These are phyloP conservation scores for Lepidurus apus DNA, from an alignment of 1,140 invertebrate genomes.

Conservation along the genomic window DNA sequence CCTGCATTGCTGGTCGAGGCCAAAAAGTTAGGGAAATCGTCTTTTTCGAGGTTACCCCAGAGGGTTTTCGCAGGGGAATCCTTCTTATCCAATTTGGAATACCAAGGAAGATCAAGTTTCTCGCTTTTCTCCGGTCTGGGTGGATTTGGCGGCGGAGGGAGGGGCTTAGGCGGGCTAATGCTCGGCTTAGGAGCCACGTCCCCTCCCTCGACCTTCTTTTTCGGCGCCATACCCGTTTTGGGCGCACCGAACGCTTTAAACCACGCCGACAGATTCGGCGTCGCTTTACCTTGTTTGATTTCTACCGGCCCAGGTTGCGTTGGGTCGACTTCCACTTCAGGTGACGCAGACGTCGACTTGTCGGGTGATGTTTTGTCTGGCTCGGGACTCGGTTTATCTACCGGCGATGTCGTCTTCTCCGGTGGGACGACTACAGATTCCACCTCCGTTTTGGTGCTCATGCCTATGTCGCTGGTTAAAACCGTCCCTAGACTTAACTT, in stretches of 20 bases:
- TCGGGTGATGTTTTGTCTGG: slow-evolving; percentile 41
- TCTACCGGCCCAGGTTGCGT: slow-evolving; percentile 40
- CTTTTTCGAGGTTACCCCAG: slow-evolving; percentile 2
- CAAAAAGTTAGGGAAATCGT: slow-evolving; percentile 5
- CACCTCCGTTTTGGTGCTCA: slow-evolving; percentile 32
- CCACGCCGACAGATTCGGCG: slow-evolving; percentile 82
- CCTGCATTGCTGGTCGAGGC: neutral
- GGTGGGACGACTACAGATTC: slow-evolving; percentile 19
- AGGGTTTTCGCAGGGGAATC: slow-evolving; percentile 31
- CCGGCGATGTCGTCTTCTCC: slow-evolving; percentile 31
- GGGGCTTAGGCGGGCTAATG: slow-evolving; percentile 16
- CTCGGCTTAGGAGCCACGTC: slow-evolving; percentile 30
- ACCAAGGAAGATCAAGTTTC: slow-evolving; percentile 36
- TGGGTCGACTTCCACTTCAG: slow-evolving; percentile 35
- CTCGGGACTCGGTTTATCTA: slow-evolving; percentile 39
- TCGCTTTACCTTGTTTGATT: slow-evolving; percentile 57
- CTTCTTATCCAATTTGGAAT: slow-evolving; percentile 38
- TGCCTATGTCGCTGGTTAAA: slow-evolving; percentile 52
- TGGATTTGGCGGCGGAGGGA: neutral
- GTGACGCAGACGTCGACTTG: slow-evolving; percentile 32
- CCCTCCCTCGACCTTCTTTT: slow-evolving; percentile 41
- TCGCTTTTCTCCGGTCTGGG: slow-evolving; percentile 34
- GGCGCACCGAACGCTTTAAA: slow-evolving; percentile 83
- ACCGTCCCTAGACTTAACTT: slow-evolving; percentile 75
- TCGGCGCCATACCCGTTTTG: slow-evolving; percentile 47